A percentile compares a stretch with the other conserved stretches of the same genome.
phyloP scores from a whole-genome alignment of 1,140 invertebrate species.

The Ceratitis capitata region DNA sequence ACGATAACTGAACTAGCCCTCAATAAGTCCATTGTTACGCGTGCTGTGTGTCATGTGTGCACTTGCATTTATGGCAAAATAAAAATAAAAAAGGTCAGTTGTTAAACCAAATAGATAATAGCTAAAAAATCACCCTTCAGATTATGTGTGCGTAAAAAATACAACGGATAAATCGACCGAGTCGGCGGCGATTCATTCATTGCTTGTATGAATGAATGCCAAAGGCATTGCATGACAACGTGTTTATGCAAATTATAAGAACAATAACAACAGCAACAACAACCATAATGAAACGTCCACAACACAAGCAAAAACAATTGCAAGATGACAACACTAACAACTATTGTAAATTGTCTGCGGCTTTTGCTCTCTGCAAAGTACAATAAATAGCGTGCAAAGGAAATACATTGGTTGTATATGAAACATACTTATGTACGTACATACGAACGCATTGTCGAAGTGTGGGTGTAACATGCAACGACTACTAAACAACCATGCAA shows the following conservation, averaged over 20 bases:
- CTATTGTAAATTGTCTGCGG: neutral
- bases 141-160: no score
- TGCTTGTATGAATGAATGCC: no score
- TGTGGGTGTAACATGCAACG: neutral
- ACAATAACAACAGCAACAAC: neutral
- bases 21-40: no score
- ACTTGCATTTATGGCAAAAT: no score
- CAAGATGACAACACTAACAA: neutral
- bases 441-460: neutral
- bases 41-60: no score
- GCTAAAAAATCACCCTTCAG: no score
- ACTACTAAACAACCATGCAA: neutral
- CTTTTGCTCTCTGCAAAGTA: neutral
- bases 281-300: neutral
- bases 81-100: no score
- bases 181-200: neutral
- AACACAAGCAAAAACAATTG: neutral
- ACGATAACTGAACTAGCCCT: no score
- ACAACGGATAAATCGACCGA: no score
- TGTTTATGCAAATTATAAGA: neutral
- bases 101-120: no score
- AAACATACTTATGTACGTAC: neutral
- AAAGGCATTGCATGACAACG: neutral
- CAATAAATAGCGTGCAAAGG: neutral
- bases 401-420: neutral